Percentiles rank a stretch among this genome's conserved stretches.
Evolutionary conservation across 2,888 invertebrate species (phyloP).

Genomic region (Orthosia gracilis): DNA sequence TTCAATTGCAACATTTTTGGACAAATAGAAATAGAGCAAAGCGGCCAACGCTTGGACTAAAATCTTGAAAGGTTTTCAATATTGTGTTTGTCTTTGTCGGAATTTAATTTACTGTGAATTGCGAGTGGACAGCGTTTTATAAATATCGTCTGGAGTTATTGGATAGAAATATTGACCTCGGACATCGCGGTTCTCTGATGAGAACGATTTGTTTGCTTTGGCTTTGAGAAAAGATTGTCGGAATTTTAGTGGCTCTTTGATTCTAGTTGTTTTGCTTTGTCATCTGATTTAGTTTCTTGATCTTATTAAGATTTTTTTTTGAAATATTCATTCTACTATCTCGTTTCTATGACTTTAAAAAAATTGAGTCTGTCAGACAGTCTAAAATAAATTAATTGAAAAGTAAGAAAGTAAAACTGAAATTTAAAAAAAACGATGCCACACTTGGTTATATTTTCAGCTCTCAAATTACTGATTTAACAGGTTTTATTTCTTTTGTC

Average conservation of each 20-base stretch:
- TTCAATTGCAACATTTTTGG: conserved; percentile 87
- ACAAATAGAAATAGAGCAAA: conserved; percentile 75
- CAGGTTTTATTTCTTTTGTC: too few species aligned
- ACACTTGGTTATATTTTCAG: too few species aligned
- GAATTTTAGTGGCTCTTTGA: background rate
- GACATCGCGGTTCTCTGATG: conserved; percentile 12
- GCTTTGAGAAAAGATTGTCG: conserved; percentile 2
- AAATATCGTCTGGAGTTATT: conserved; percentile 47
- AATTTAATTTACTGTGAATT: conserved; percentile 55
- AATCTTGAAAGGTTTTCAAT: conserved; percentile 76
- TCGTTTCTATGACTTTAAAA: background rate
- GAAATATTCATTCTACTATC: background rate
- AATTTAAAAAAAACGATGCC: too few species aligned
- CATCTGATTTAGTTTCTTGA: background rate
- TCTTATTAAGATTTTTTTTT: background rate
- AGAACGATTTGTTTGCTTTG: conserved; percentile 21
- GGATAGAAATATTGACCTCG: conserved; percentile 25
- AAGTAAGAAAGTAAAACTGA: too few species aligned
- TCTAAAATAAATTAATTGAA: too few species aligned
- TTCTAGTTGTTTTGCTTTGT: background rate
- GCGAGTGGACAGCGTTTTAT: conserved; percentile 35
- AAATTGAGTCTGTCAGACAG: too few species aligned
- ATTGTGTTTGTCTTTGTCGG: conserved; percentile 60
- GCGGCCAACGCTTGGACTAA: conserved; percentile 72
- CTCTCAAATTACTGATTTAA: too few species aligned